phyloP scores from a whole-genome alignment of 2,888 invertebrate genomes.

The Sminthurinus aureus region DNA sequence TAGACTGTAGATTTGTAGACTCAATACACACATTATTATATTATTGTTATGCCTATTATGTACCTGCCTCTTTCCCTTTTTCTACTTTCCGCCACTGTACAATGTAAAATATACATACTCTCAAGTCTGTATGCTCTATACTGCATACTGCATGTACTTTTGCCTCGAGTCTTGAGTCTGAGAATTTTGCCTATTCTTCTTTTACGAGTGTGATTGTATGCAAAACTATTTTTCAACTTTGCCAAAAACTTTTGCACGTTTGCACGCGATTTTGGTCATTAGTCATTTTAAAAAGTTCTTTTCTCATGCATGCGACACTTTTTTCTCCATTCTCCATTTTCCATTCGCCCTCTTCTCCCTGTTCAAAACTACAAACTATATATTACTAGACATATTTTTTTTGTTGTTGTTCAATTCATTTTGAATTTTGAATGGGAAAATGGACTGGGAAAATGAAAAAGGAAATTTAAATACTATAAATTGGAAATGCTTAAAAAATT shows the following conservation, averaged over 20 bases:
- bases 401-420: too few species aligned
- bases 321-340: not conserved
- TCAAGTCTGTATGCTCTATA: not conserved
- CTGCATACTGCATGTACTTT: too few species aligned
- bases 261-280: slow-evolving; percentile 37
- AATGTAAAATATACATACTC: too few species aligned
- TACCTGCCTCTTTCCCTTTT: too few species aligned
- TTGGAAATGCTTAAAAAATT: not conserved
- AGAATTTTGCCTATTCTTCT: slow-evolving; percentile 22
- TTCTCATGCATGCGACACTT: slow-evolving; percentile 36
- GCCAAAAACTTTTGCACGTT: slow-evolving; percentile 38
- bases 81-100: too few species aligned
- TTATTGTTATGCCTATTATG: too few species aligned
- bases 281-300: slow-evolving; percentile 35
- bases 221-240: slow-evolving; percentile 29
- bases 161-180: too few species aligned
- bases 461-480: slow-evolving; percentile 5
- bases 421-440: not conserved
- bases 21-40: not conserved
- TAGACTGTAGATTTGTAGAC: not conserved
- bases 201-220: slow-evolving; percentile 4
- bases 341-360: not conserved
- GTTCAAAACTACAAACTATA: not conserved
- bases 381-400: too few species aligned
- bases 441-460: not conserved